Conservation (phyloP, 2,888 invertebrate genomes). For the Amphipoea oculea region DNA sequence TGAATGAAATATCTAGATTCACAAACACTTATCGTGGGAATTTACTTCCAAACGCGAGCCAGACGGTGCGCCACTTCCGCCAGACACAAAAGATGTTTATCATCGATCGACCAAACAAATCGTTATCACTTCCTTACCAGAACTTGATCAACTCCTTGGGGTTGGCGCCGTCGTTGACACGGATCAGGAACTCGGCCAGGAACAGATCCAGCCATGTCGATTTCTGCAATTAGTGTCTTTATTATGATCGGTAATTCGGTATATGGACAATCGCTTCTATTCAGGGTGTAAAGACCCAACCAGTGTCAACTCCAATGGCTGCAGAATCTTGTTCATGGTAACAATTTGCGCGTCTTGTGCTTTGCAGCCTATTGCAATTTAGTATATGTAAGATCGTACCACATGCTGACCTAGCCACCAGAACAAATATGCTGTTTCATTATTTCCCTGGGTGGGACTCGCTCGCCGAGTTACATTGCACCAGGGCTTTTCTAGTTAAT, state of each 20-base stretch:
- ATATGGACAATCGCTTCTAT: not conserved
- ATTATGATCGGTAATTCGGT: constrained; percentile 2
- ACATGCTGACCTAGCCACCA: not conserved
- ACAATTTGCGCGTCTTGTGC: not conserved
- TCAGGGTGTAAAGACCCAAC: not conserved
- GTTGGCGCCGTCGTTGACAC: constrained; percentile 90
- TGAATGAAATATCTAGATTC: constrained; percentile 7
- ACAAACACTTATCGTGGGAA: constrained; percentile 18
- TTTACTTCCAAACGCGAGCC: not conserved
- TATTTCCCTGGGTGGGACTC: not conserved
- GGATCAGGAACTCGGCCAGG: constrained; percentile 91
- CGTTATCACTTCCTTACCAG: constrained; percentile 84
- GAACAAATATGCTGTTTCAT: not conserved
- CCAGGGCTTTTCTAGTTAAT: not conserved
- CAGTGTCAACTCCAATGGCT: not conserved
- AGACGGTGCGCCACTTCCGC: not conserved
- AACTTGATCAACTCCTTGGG: constrained; percentile 90
- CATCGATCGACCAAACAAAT: not conserved
- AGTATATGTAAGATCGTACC: too few species aligned
- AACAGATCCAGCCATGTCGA: constrained; percentile 92
- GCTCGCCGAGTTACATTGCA: too few species aligned
- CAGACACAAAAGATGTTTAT: not conserved
- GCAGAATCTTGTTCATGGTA: not conserved
- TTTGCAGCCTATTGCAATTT: too few species aligned
- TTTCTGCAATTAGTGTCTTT: constrained; percentile 86